Evolutionary conservation across 2,797 vertebrate species (phyloP), one percentile per base, ranked within the genome.

Genomic region (Chloroceryle inda): DNA sequence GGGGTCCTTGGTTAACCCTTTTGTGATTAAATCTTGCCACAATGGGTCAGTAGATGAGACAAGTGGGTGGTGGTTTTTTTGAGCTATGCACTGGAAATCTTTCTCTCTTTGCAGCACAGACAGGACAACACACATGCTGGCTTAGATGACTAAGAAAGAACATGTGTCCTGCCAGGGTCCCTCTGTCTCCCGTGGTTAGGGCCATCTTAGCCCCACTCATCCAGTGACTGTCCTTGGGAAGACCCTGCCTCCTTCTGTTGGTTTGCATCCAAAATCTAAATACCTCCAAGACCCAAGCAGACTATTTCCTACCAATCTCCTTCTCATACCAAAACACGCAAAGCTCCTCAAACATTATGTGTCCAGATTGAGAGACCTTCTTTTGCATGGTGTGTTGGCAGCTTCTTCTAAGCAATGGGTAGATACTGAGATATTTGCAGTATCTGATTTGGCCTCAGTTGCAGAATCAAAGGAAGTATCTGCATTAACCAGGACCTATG

Each of bases 401-500:
- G 40, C 33, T 74, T 15, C 58, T 85, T 94, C 40, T 45, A 85
- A 79, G 44, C 9, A 68, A 72, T 21, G 7, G 12, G 12, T 81
- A 80, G 38, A 52, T 88, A 38, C 1, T 63, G 73, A 94, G 45
- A 38, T 85, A 71, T 33, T 62, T 82, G 29, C 52, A 47, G 26
- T 71, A 78, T 92, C 69, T 84, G 67, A 85, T 88, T 59, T 92
- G 85, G 67, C 71, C 27, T 35, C 38, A 20, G 40, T 33, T 86
- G 31, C 77, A 76, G 79, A 92, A 69, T 11, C 10, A 68, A 67
- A 91, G 72, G 72, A 94, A 90, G 11, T 76, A 69, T 67, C 59
- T 78, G 37, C 71, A 49, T 67, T 71, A 88, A 89, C 15, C 10
- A 76, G 58, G 85, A 86, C 40, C 63, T 85, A 0, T 24, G 27